phyloP scores from a whole-genome alignment of 2,113 vertebrate species.

The Chloroceryle aenea region DNA sequence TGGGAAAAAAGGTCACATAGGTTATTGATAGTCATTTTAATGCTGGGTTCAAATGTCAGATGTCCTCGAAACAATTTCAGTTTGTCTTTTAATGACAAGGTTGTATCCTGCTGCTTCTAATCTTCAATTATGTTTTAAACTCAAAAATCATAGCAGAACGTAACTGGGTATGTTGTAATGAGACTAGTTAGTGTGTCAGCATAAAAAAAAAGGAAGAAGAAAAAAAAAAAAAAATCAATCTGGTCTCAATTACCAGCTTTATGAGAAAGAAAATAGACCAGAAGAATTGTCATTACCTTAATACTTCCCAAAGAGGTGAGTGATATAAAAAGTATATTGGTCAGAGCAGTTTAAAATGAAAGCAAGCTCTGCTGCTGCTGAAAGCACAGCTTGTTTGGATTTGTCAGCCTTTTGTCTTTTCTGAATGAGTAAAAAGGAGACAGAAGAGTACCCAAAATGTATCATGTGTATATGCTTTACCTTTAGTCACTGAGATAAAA shows the following conservation, averaged over 20 bases:
- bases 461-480: background rate
- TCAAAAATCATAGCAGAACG: background rate
- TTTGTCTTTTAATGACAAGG: background rate
- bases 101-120: background rate
- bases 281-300: background rate
- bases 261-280: background rate
- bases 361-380: background rate
- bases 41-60: background rate
- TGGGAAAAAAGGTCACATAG: background rate
- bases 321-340: background rate
- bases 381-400: background rate
- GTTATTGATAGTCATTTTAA: background rate
- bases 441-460: background rate
- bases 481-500: background rate
- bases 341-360: background rate
- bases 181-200: background rate
- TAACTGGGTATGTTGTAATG: background rate
- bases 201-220: background rate
- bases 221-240: background rate
- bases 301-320: background rate
- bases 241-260: background rate
- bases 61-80: background rate
- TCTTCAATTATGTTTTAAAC: background rate
- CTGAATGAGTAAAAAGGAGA: background rate
- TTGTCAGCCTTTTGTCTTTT: background rate